Evolutionary conservation across 2,113 vertebrate genomes (phyloP), one percentile per base, ranked within the genome.

Genomic region (Scatophagus argus): DNA sequence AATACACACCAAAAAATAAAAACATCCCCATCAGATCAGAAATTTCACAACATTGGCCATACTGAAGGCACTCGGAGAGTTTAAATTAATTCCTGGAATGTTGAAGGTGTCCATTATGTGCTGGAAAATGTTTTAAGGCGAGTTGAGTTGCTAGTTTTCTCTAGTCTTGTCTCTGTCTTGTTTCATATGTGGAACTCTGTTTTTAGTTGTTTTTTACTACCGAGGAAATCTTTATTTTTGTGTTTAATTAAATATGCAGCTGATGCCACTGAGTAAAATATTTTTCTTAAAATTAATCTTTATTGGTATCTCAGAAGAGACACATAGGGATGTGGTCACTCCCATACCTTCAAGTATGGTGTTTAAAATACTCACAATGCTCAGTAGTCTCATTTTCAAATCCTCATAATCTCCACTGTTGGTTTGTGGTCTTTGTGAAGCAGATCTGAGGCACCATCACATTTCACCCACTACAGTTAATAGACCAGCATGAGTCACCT

Each of bases 401-500:
- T 76, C 74, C 32, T 74, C 11, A 21, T 46, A 29, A 64, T 25
- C 56, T 74, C 62, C 39, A 29, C 56, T 79, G 56, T 64, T 71
- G 55, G 21, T 55, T 77, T 82, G 69, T 68, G 79, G 82, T 84
- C 71, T 74, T 58, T 68, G 58, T 54, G 43, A 60, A 73, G 43
- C 52, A 80, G 59, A 74, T 49, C 19, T 9, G 16, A 56, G 71
- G 60, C 64, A 59, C 67, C 36, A 27, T 71, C 56, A 54, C 74
- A 67, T 60, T 79, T 80, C 77, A 85, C 74, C 63, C 46, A 58
- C 71, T 72, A 32, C 72, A 81, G 65, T 74, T 81, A 84, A 88
- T 81, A 84, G 82, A 86, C 61, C 49, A 23, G 60, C 69, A 81
- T 75, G 75, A 89, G 80, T 82, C 84, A 90, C 88, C 77, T 86